Evolutionary conservation across 2,113 vertebrate species (phyloP), one percentile per base, ranked within the genome.

Genomic region (Phainopepla nitens): DNA sequence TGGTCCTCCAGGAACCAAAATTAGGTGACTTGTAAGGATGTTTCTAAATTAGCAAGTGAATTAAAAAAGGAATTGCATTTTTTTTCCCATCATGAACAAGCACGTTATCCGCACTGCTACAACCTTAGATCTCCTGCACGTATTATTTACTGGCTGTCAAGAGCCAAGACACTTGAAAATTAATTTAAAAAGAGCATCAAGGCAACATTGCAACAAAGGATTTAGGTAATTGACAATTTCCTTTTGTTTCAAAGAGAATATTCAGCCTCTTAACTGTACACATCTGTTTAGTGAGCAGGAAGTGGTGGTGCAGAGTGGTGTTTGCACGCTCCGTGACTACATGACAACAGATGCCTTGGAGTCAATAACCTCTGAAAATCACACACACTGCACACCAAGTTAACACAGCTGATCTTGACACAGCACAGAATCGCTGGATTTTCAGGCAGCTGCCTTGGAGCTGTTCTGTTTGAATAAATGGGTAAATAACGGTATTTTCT

Each of bases 31-130:
- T 80, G 33, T 50, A 65, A 58, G 27, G 66, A 66, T 66, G 25
- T n/a, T 82, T 83, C 39, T 83, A 89, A 92, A 78, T 35, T 62
- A 89, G 13, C 6, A 8, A 89, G 39, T 8, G 50, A 54, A 72
- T 69, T 64, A 2, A 13, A 64, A 92, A 78, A 49, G 16, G 35
- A 88, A 58, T 16, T 0, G 2, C 21, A n/a, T 70, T 2, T 33
- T 83, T 83, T 41, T 29, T 15, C 21, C 25, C n/a, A 51, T 64
- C 25, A 5, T 23, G 28, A 54, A 61, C 33, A 68, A 81, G 51
- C 28, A 23, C 0, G 0, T 83, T 81, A 23, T 39, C 47, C 28
- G 12, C 36, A 4, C 36, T 36, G 28, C 18, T 54, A 25, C 0
- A 4, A 65, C 21, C 66, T 64, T 39, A 47, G 39, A 35, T 51